phyloP scores from a whole-genome alignment of 2,797 vertebrate genomes.

The Rhyacichthys aspro region DNA sequence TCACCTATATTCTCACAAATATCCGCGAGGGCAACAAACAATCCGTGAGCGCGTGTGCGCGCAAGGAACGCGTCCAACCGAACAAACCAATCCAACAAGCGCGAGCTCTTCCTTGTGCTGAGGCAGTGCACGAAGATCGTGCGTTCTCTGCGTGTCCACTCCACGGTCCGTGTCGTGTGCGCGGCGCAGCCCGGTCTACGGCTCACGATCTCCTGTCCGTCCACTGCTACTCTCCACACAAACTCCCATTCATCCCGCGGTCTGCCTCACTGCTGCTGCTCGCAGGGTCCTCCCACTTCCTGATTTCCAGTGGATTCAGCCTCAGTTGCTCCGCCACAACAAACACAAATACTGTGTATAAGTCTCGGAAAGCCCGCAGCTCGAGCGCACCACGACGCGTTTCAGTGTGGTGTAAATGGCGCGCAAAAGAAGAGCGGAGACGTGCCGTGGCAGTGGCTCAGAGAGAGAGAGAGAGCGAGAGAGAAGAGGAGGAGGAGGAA shows the following conservation, averaged over 20 bases:
- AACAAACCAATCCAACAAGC: conserved; percentile 75
- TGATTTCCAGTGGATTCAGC: conserved; percentile 72
- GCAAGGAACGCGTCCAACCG: conserved; percentile 57
- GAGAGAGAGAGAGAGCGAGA: conserved; percentile 41
- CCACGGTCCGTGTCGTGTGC: conserved; percentile 25
- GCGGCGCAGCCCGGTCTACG: conserved; percentile 52
- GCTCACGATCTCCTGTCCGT: conserved; percentile 62
- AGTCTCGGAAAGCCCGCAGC: conserved; percentile 48
- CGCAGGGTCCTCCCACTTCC: conserved; percentile 80
- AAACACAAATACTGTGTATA: conserved; percentile 46
- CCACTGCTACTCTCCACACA: conserved; percentile 70
- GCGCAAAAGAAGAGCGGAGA: conserved; percentile 60
- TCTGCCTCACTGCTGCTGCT: conserved; percentile 50
- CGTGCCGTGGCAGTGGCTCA: conserved; percentile 28
- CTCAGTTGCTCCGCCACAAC: conserved; percentile 51
- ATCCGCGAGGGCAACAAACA: conserved; percentile 61
- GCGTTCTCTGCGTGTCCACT: conserved; percentile 43
- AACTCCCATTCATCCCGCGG: conserved; percentile 80
- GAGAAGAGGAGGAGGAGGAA: conserved; percentile 20
- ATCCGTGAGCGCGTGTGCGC: conserved; percentile 60
- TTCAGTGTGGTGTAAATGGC: conserved; percentile 69
- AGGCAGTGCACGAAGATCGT: conserved; percentile 37
- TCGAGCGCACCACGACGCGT: conserved; percentile 46
- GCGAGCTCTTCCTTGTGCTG: conserved; percentile 49
- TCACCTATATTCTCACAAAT: conserved; percentile 65